phyloP scores from a whole-genome alignment of 2,888 invertebrate species.

The Rugalucina vietnamica region DNA sequence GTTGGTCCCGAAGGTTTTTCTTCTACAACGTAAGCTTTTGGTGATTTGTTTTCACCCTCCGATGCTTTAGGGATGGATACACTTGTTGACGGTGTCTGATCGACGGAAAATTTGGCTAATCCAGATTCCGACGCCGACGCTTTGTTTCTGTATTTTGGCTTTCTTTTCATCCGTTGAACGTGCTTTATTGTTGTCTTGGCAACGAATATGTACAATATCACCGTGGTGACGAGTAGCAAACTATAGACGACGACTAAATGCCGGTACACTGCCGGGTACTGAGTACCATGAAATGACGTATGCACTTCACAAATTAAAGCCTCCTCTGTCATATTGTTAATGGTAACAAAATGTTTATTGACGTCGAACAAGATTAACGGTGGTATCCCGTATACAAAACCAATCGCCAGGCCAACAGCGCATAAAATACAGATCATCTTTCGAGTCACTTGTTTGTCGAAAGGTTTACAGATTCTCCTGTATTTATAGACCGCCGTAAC shows the following conservation, averaged over 20 bases:
- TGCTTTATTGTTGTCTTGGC: background rate
- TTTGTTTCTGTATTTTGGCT: background rate
- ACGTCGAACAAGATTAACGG: background rate
- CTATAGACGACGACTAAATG: background rate
- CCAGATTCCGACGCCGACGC: background rate
- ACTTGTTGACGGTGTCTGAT: background rate
- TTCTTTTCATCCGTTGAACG: background rate
- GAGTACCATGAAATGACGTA: background rate
- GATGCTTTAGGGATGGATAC: background rate
- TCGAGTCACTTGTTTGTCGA: background rate
- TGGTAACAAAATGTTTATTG: background rate
- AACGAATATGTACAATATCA: background rate
- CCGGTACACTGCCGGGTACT: background rate
- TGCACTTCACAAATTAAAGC: background rate
- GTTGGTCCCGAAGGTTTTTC: background rate
- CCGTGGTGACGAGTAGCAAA: background rate
- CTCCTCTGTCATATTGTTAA: background rate
- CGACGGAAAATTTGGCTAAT: background rate
- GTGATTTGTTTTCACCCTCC: background rate
- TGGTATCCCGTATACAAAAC: background rate
- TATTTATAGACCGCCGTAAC: background rate
- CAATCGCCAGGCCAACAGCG: background rate
- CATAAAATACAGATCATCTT: background rate
- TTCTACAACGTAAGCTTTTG: background rate
- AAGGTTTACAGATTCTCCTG: background rate